Base-by-base conservation (phyloP, 2,888 invertebrate genomes). In the Ochlodes sylvanus region DNA sequence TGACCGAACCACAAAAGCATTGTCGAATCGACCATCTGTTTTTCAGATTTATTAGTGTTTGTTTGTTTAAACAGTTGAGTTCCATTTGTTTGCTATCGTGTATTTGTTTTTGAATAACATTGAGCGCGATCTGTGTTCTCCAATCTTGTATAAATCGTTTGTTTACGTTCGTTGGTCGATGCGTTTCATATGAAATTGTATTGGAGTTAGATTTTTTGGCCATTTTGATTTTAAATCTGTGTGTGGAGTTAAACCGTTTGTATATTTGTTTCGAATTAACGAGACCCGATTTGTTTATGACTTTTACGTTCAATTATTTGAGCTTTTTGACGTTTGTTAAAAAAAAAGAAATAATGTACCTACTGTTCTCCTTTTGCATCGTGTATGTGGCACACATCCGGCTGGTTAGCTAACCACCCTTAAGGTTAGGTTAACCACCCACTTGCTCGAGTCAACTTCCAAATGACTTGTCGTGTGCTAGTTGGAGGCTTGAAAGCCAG, bases 31-130 rank as follows among this genome's bases (percentile, higher is more conserved):
- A 41, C 38, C 52, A 68, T 68, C 62, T 68, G 57, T 68, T 68
- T 68, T 68, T 68, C 62, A 63, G 50, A 68, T 68, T 68, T 68
- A 68, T 68, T 68, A 68, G 62, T 63, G 55, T 57, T 68, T 68
- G 66, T 66, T 55, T 61, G 62, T 63, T 68, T 68, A 68, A 68
- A 68, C 62, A 63, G 63, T 68, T 68, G 62, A 57, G 68, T 63
- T 68, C 56, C 56, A 68, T 68, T 68, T 63, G 62, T 68, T 56
- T 63, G 63, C 47, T 14, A 56, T 56, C 62, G 34, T 63, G 68
- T 68, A 68, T 63, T 68, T 68, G 62, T 63, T 68, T 67, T 68
- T 63, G 68, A 63, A 68, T 68, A 68, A 68, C 27, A 63, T 63
- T 68, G 68, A 50, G 68, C 47, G 0, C 68, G 68, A 68, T 68